A percentile compares a stretch with the other conserved stretches of the same genome.
Evolutionary conservation across 2,888 invertebrate species (phyloP).

Genomic region (Cosmorhoe ocellata): DNA sequence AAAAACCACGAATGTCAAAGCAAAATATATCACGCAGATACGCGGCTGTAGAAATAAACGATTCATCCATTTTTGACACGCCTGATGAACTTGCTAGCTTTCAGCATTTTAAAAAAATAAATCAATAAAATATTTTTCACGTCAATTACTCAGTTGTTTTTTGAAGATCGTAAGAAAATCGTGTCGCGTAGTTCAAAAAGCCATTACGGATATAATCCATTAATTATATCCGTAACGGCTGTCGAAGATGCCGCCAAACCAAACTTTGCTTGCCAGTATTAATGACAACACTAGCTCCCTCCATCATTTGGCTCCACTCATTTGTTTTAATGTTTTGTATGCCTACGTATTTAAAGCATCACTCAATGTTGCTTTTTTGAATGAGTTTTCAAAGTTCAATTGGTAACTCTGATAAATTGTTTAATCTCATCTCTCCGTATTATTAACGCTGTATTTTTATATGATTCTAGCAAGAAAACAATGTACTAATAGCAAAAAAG

Average conservation of each 20-base stretch:
- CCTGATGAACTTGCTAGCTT: too few relatives aligned
- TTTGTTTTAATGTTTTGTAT: conserved; percentile 4
- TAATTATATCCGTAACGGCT: conserved; percentile 71
- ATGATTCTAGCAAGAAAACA: too few relatives aligned
- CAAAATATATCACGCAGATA: too few relatives aligned
- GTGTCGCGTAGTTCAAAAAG: conserved; percentile 46
- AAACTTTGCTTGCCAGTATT: conserved; percentile 52
- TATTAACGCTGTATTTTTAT: too few relatives aligned
- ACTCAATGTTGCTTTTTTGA: background rate
- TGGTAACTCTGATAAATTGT: too few relatives aligned
- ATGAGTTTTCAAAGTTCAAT: background rate
- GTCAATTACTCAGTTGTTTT: too few relatives aligned
- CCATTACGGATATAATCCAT: conserved; percentile 55
- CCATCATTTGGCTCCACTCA: conserved; percentile 12
- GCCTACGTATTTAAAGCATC: conserved; percentile 2
- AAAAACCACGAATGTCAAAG: too few relatives aligned
- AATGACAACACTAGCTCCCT: conserved; percentile 41
- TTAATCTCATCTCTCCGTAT: too few relatives aligned
- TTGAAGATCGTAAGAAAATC: conserved; percentile 1
- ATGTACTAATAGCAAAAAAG: background rate
- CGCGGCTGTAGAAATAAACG: too few relatives aligned
- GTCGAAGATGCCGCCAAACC: conserved; percentile 67
- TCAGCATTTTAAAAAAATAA: too few relatives aligned
- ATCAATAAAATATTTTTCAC: too few relatives aligned
- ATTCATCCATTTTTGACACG: too few relatives aligned